Evolutionary conservation across 2,888 invertebrate species (phyloP), one percentile per base, ranked within the genome.

Genomic region (Philopedon plagiatum): DNA sequence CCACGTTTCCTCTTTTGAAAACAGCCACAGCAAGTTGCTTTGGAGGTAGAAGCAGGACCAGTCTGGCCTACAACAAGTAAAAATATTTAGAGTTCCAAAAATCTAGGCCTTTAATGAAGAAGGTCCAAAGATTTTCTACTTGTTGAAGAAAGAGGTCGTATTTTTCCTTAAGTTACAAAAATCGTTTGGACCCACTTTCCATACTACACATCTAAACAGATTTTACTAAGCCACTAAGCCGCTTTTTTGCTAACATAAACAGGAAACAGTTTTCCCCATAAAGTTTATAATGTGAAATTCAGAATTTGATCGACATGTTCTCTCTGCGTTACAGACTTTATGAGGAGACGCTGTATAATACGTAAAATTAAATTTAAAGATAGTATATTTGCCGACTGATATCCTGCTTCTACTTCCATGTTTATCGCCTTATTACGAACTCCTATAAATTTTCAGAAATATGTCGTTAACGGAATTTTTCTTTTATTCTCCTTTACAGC

Each of bases 31-130:
- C 85, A 85, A 76, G 79, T 78, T 76, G 82, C 76, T 82, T 83
- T 84, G 81, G 84, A 80, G 29, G 80, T 80, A 79, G 85, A 85
- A 85, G 85, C 85, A 86, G 85, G 84, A 85, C 85, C 84, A 82
- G 83, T 83, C 81, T 81, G 81, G 82, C 84, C 85, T 85, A 85
- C 81, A 85, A 85, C 80, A 83, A 83, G 80, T 79, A 80, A 76
- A 76, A 74, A 21, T 37, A 15, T 58, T 67, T 46, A 49, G 46
- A 46, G 7, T 44, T 62, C 8, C 21, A 9, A 62, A 49, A 51
- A 23, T 37, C 29, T 54, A 37, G 54, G 51, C 51, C 64, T 54
- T 64, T 54, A n/a, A n/a, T 60, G 4, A 44, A 65, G 32, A 39
- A 56, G 64, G 56, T 65, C 64, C 64, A 56, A 65, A 41, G 13